Conservation (phyloP, 2,797 vertebrate species). For the Xenops minutus region DNA sequence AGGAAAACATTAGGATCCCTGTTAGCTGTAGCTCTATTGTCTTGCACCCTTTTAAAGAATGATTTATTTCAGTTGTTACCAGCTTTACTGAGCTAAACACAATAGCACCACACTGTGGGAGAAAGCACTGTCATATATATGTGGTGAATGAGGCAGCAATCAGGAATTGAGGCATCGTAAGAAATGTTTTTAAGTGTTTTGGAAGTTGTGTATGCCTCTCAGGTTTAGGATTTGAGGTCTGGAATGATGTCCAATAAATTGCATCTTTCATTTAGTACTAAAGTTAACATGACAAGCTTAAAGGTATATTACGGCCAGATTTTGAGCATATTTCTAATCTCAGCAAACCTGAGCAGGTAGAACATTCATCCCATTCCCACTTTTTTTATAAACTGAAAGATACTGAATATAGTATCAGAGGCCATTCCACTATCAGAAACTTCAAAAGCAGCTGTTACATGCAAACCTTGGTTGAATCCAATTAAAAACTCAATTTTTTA, state of each 20-base stretch:
- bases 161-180: neutral
- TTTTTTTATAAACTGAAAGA: neutral
- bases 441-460: neutral
- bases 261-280: neutral
- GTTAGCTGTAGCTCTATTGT: neutral
- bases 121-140: neutral
- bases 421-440: neutral
- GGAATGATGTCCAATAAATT: neutral
- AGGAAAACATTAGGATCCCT: neutral
- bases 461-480: neutral
- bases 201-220: neutral
- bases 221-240: neutral
- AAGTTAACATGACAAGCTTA: neutral
- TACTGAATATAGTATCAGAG: neutral
- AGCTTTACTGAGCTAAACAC: constrained; percentile 24
- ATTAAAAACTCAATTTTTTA: neutral
- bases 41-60: neutral
- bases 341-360: neutral
- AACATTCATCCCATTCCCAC: neutral
- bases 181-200: neutral
- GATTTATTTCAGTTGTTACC: neutral
- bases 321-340: neutral
- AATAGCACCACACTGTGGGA: constrained; percentile 53
- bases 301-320: neutral
- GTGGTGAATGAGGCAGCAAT: neutral